Conservation (phyloP, 2,888 invertebrate species). For the Meandrusa payeni region DNA sequence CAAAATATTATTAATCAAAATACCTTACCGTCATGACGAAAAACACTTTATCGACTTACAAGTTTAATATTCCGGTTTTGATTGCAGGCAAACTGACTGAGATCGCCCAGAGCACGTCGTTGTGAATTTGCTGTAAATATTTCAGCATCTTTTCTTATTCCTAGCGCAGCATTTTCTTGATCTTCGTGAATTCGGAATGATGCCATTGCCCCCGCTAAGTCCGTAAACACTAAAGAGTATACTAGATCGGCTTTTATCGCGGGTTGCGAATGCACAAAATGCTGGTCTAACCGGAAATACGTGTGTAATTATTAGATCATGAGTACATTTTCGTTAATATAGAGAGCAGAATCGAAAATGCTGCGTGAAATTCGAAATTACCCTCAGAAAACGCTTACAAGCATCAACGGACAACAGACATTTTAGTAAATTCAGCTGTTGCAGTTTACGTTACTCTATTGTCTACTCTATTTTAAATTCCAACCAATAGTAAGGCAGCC, state of each 20-base stretch:
- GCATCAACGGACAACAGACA: constrained; percentile 76
- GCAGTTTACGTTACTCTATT: constrained; percentile 59
- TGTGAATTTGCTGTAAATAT: constrained; percentile 72
- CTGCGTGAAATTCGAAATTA: constrained; percentile 48
- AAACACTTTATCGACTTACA: constrained; percentile 58
- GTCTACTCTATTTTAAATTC: constrained; percentile 63
- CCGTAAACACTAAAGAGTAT: constrained; percentile 59
- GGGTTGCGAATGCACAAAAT: constrained; percentile 42
- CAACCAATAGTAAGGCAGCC: constrained; percentile 46
- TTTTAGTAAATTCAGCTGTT: constrained; percentile 73
- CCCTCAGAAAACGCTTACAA: constrained; percentile 56
- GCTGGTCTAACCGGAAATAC: constrained; percentile 48
- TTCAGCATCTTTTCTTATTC: constrained; percentile 75
- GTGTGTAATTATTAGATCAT: constrained; percentile 34
- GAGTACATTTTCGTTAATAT: constrained; percentile 51
- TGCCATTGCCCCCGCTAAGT: constrained; percentile 82
- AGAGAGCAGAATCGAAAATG: constrained; percentile 48
- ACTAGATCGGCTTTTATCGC: constrained; percentile 42
- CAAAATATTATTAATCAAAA: constrained; percentile 23
- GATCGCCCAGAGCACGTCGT: constrained; percentile 83
- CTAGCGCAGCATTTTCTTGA: constrained; percentile 85
- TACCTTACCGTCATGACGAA: constrained; percentile 9
- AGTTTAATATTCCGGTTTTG: constrained; percentile 75
- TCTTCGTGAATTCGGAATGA: constrained; percentile 88
- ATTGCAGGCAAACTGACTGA: constrained; percentile 81